Base-by-base conservation (phyloP, 2,888 invertebrate genomes). In the Drosophila kuntzei region DNA sequence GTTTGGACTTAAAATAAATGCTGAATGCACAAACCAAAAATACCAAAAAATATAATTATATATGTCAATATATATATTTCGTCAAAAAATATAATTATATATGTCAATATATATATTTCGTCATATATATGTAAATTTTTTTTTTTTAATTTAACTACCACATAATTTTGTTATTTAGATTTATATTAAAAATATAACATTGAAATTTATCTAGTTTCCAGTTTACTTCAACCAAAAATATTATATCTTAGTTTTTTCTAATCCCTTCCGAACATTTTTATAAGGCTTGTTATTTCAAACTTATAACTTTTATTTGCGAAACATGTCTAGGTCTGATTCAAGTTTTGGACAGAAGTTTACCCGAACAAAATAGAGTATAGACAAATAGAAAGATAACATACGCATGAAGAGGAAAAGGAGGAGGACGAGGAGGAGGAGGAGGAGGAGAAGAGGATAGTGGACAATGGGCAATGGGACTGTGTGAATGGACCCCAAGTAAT, bases 401-500 rank as follows among this genome's bases (percentile, higher is more conserved):
- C 8, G 16, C 2, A 36, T n/a, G 6, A 11, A 22, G 22, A n/a
- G n/a, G 8, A 27, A 6, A 2, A 14, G 7, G 2, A 2, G 16
- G 36, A 16, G 1, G 9, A 41, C 2, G 18, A 18, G 11, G 5
- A 3, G 27, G 2, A 14, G 14, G 9, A 39, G 5, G 6, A 18
- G 3, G 1, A 37, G 16, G 37, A 11, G 3, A 11, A 43, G 43
- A 25, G n/a, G n/a, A 7, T 1, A 47, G 12, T 29, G 25, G 12
- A 12, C 6, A 47, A 47, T 18, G 43, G 25, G 25, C 25, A 46
- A 32, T 18, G 18, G n/a, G 18, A 32, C 39, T 29, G 34, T 14
- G 65, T 18, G 22, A 51, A 65, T 39, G n/a, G 18, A 57, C 41
- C 32, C 41, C 27, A 37, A 22, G 18, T 49, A 54, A 58, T 36